These are phyloP conservation scores for Athene noctua DNA, from an alignment of 2,113 vertebrate species.

Conservation along the genomic window DNA sequence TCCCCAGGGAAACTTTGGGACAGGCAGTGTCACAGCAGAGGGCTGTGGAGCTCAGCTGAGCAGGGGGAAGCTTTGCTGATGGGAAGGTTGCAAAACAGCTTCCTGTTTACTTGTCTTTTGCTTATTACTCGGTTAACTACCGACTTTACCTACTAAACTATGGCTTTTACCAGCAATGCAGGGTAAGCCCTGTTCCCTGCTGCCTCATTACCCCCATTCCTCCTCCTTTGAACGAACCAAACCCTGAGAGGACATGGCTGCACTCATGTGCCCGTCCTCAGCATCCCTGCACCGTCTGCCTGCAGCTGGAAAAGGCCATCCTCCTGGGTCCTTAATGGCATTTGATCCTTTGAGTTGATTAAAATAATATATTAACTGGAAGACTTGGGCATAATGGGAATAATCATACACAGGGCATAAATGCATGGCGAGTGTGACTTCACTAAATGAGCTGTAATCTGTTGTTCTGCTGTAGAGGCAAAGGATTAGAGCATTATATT, in stretches of 20 bases:
- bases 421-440: background rate
- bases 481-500: background rate
- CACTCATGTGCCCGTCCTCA: accelerated
- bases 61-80: background rate
- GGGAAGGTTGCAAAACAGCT: background rate
- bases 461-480: background rate
- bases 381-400: background rate
- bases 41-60: background rate
- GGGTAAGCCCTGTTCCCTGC: background rate
- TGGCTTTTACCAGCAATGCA: background rate
- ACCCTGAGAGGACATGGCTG: background rate
- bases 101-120: constrained; percentile 34
- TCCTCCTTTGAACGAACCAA: accelerated
- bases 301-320: background rate
- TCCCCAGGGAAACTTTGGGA: background rate
- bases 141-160: background rate
- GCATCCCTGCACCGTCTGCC: accelerated
- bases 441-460: background rate
- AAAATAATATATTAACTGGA: background rate
- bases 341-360: background rate
- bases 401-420: accelerated
- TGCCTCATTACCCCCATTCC: accelerated
- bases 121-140: accelerated
- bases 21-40: background rate
- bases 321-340: background rate